These are phyloP conservation scores for Centropus unirufus DNA, from an alignment of 2,113 vertebrate species.

Conservation along the genomic window DNA sequence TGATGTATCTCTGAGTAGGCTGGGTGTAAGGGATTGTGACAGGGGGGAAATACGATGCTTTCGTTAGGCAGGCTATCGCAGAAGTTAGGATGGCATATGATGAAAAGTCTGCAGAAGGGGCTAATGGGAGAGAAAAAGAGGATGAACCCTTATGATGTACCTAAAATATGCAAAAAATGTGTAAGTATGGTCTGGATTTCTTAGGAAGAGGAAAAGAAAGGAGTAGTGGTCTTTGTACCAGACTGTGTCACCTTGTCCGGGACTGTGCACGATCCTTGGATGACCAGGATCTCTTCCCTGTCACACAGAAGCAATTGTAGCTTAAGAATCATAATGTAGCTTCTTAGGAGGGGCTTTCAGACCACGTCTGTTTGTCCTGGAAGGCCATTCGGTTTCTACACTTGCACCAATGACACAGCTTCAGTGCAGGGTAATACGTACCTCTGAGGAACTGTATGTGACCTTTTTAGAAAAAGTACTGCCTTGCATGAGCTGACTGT, in stretches of 20 bases:
- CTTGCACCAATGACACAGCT: neutral
- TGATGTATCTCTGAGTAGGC: neutral
- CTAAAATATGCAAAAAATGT: neutral
- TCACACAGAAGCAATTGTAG: neutral
- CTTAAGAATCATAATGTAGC: neutral
- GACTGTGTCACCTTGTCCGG: neutral
- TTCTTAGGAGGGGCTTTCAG: neutral
- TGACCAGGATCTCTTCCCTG: neutral
- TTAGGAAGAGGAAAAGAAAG: neutral
- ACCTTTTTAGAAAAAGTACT: neutral
- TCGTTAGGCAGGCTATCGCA: neutral
- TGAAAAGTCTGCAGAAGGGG: neutral
- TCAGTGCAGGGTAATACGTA: neutral
- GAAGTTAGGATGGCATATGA: neutral
- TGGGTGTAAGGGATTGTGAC: neutral
- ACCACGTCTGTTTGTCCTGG: neutral
- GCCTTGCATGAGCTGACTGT: neutral
- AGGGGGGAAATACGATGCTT: neutral
- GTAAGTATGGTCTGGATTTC: neutral
- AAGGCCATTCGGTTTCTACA: neutral
- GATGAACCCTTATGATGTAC: neutral
- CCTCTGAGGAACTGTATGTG: neutral
- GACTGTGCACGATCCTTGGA: neutral
- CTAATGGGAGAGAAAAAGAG: neutral
- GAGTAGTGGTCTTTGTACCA: neutral